Evolutionary conservation across 2,113 vertebrate genomes (phyloP), one percentile per base, ranked within the genome.

Genomic region (Cyanistes caeruleus): DNA sequence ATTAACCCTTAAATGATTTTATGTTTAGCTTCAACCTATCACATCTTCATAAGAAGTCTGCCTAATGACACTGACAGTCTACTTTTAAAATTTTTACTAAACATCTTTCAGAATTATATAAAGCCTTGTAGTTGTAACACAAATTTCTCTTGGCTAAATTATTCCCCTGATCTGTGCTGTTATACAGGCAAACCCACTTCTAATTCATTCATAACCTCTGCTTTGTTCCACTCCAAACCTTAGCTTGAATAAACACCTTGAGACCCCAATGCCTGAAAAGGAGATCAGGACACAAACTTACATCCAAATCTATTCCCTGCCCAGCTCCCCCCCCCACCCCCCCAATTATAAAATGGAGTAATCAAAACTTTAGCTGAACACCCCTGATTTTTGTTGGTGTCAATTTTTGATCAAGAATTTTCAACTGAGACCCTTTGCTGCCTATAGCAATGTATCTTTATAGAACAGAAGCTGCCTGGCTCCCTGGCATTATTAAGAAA

Each of bases 401-500:
- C 30, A 67, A 74, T 73, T 69, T 37, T 68, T 33, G 46, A 85
- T 93, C 44, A 89, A 93, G 79, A 21, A 37, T 43, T 82, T 95
- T 87, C 39, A 55, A 6, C 44, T 33, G 49, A 76, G 44, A 68
- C 20, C 48, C 87, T 95, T 93, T 89, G 62, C 87, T 95, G 84
- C 91, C 88, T 93, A 56, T 95, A 96, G 94, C 67, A 95, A 91
- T 76, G 41, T 84, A 65, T 86, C 91, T 93, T 90, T 85, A 77
- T 59, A 88, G 65, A 74, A 81, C 35, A 85, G 10, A n/a, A 86
- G 83, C 63, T 96, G 86, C 87, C 82, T 91, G 90, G 58, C 82
- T 97, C 39, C 65, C 43, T 70, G 58, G 0, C 49, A 73, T 96
- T 90, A 97, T 97, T 96, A 97, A 93, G 94, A 97, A 97, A 95